Base-by-base conservation (phyloP, 2,888 invertebrate genomes). In the Kuschelorhynchus macadamiae region DNA sequence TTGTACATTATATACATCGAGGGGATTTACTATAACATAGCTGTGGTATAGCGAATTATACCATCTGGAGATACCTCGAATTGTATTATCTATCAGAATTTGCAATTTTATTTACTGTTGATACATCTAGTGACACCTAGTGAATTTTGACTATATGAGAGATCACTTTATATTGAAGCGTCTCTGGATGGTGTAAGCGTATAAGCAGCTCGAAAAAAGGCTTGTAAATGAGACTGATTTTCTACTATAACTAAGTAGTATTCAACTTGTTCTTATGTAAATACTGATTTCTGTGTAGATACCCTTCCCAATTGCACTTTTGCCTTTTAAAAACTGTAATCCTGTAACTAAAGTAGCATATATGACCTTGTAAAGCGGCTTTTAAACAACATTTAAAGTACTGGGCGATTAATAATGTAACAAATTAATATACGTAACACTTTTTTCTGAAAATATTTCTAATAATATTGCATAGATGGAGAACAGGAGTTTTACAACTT, bases 211-310 rank as follows among this genome's bases (percentile, higher is more conserved):
- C 68, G 69, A 71, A 70, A 52, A 72, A 76, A 75, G 77, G 79
- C 79, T 79, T 78, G 78, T 78, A 78, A 71, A 80, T 79, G 78
- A 80, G 80, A 80, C 80, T 80, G 80, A 80, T 80, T 80, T 80
- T 80, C 77, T 80, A 79, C 79, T 75, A 74, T 74, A 49, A 63
- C 52, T 52, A 53, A 57, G 30, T 68, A 60, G 53, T 60, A 49
- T 55, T 63, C 47, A 21, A 47, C 49, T 33, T 60, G 21, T 57
- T 67, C 59, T 57, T 57, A 44, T 63, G 55, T 63, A 46, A 33
- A 63, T 55, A 55, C 17, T 46, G 36, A 16, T 32, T 42, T 55
- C 30, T 57, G 14, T 57, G 21, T 57, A 57, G 56, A 33, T 44
- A 16, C 14, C 32, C 20, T 44, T 55, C 30, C 55, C 55, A 55